Evolutionary conservation across 2,888 invertebrate genomes (phyloP), one percentile per base, ranked within the genome.

Genomic region (Heliconius ethilla): DNA sequence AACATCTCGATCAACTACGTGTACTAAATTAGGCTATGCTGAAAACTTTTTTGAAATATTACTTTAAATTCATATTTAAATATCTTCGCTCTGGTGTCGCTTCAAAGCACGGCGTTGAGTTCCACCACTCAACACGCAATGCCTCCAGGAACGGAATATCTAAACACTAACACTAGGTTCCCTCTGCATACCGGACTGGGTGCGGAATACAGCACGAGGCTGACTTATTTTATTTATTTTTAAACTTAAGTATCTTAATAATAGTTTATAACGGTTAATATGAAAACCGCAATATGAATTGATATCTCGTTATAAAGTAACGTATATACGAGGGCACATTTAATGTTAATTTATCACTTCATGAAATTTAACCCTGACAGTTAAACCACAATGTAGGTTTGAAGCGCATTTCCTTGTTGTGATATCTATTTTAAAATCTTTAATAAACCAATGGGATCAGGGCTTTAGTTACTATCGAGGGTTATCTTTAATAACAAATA

Each of bases 361-460:
- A 72, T 74, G 80, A 81, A 82, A 81, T 80, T 76, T 78, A 79
- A 82, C 76, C 80, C 81, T 73, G 81, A 81, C 80, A 82, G 78
- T 79, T 81, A 78, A 84, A 85, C 85, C 85, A 80, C 86, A 86
- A 81, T 81, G 78, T 82, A 82, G 83, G 84, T 83, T 83, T 82
- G 77, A 84, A 83, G 84, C 84, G 83, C 85, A 87, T 90, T 90
- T 91, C 92, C 90, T 90, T 75, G 78, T 77, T 83, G 85, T 84
- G 86, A 86, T 86, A 33, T n/a, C 11, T 67, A 85, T 83, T 84
- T 72, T 70, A 75, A 84, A 85, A 84, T 83, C 83, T 82, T 87
- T 88, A 87, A 87, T 85, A 85, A 77, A 75, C 72, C 79, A 75
- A 83, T 81, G 83, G 82, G 55, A 22, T 55, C 55, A 55, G 9